Evolutionary conservation across 2,113 vertebrate species (phyloP).

Genomic region (Polyodon spathula): DNA sequence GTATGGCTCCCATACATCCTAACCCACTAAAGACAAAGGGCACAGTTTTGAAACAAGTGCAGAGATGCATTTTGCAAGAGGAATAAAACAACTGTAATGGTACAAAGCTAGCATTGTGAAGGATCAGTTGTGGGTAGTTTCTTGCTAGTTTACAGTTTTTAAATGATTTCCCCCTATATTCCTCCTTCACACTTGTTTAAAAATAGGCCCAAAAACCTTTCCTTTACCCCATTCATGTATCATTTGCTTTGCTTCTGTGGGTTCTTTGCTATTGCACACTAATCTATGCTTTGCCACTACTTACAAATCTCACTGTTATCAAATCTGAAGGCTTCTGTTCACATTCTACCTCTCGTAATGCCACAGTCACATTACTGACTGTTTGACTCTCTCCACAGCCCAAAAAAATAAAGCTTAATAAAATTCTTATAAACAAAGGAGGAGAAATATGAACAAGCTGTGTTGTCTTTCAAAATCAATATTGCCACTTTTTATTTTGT

Average conservation of each 20-base stretch:
- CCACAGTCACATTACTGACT: neutral
- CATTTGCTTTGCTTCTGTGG: slow-evolving; percentile 41
- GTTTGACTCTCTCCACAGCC: neutral
- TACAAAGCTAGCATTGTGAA: too few species aligned
- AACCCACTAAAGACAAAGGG: too few species aligned
- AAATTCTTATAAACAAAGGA: slow-evolving; percentile 32
- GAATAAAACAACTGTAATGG: too few species aligned
- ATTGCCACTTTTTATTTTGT: slow-evolving; percentile 58
- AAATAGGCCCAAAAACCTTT: neutral
- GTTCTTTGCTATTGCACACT: slow-evolving; percentile 29
- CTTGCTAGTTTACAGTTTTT: too few species aligned
- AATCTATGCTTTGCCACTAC: slow-evolving; percentile 31
- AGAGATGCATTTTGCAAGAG: too few species aligned
- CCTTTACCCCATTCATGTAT: slow-evolving; percentile 28
- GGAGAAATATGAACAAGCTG: slow-evolving; percentile 64
- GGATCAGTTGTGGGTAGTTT: too few species aligned
- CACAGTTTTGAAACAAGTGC: too few species aligned
- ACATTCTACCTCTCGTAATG: slow-evolving; percentile 45
- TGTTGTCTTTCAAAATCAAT: slow-evolving; percentile 52
- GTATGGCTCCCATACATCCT: too few species aligned
- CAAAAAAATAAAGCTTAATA: slow-evolving; percentile 1
- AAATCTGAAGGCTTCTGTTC: slow-evolving; percentile 50
- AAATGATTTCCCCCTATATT: too few species aligned
- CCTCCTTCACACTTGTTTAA: neutral
- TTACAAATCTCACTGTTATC: slow-evolving; percentile 19